Conservation (phyloP, 2,888 invertebrate genomes). For the Drosophila suboccidentalis region DNA sequence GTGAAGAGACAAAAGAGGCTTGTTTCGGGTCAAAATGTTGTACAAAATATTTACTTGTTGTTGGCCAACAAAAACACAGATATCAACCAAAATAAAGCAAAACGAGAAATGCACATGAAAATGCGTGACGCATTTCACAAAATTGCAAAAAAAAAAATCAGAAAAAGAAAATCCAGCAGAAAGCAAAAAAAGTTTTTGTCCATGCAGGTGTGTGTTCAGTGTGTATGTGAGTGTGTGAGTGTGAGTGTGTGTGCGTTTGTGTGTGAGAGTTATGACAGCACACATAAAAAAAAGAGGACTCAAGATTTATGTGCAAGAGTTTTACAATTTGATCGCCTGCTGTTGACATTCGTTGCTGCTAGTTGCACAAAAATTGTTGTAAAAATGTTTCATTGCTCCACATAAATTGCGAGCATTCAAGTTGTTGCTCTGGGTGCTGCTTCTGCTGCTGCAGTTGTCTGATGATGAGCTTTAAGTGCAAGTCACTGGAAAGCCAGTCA, state of each 20-base stretch:
- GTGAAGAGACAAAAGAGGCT: conserved; percentile 21
- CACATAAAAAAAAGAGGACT: conserved; percentile 46
- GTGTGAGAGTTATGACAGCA: conserved; percentile 68
- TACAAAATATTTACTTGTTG: conserved; percentile 57
- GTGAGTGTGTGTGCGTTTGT: conserved; percentile 26
- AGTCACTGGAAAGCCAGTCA: conserved; percentile 33
- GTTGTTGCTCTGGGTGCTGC: conserved; percentile 8
- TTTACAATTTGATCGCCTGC: conserved; percentile 80
- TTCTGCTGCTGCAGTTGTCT: conserved; percentile 46
- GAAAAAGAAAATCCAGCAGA: neutral
- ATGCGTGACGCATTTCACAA: conserved; percentile 73
- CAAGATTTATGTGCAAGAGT: conserved; percentile 78
- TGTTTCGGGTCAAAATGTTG: conserved; percentile 52
- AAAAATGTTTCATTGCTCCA: conserved; percentile 72
- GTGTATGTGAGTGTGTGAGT: conserved; percentile 12
- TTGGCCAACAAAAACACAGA: conserved; percentile 41
- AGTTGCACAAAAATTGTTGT: conserved; percentile 59
- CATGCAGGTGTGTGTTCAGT: conserved; percentile 47
- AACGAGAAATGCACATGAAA: conserved; percentile 51
- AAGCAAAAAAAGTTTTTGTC: conserved; percentile 36
- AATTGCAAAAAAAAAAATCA: conserved; percentile 19
- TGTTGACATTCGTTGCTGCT: conserved; percentile 72
- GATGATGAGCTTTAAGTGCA: conserved; percentile 60
- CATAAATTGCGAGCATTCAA: conserved; percentile 58
- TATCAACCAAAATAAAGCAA: conserved; percentile 2